Conservation (phyloP, 2,797 vertebrate species). For the Rhabdomys pumilio region DNA sequence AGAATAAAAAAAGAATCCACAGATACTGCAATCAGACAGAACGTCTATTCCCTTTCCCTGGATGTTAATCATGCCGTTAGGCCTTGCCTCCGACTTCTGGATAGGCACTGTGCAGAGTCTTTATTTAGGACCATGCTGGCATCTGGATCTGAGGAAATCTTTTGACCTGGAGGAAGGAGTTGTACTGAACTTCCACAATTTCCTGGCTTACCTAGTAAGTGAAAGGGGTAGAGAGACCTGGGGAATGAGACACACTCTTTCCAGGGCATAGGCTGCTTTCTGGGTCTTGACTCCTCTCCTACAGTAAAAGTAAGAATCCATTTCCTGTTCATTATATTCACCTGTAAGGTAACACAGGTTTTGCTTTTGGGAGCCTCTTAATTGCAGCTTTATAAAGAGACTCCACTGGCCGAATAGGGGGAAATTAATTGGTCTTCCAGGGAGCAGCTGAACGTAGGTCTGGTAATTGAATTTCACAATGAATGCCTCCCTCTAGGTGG, state of each 20-base stretch:
- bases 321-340: conserved; percentile 55
- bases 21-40: neutral
- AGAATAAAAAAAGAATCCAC: neutral
- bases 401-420: conserved; percentile 64
- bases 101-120: neutral
- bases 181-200: neutral
- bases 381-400: conserved; percentile 77
- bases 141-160: neutral
- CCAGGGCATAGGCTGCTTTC: neutral
- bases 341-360: conserved; percentile 58
- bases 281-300: neutral
- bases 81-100: neutral
- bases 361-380: conserved; percentile 71
- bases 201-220: neutral
- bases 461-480: conserved; percentile 84
- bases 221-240: neutral
- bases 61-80: conserved; percentile 26
- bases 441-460: conserved; percentile 74
- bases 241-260: neutral
- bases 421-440: conserved; percentile 83
- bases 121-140: neutral
- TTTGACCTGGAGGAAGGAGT: neutral
- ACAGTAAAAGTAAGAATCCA: neutral
- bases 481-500: conserved; percentile 79
- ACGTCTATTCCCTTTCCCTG: neutral